Evolutionary conservation across 2,797 vertebrate genomes (phyloP), one percentile per base, ranked within the genome.

Genomic region (Nannoperca obscura): DNA sequence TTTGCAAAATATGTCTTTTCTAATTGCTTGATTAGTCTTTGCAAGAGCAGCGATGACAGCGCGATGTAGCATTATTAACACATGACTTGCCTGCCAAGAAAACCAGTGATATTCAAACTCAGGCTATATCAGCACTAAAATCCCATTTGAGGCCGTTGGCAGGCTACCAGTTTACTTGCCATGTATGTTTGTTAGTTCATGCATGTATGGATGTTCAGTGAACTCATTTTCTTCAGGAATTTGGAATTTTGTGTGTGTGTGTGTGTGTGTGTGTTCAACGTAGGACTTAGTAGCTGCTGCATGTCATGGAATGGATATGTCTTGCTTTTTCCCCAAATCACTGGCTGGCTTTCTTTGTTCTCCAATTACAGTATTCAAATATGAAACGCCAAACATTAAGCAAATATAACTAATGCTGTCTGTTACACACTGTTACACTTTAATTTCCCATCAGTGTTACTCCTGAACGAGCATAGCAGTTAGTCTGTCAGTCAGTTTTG

Each of bases 11-110:
- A 80, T 80, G 55, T 66, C 84, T 85, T 87, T 27, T 27, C 24
- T 92, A 92, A 91, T 92, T 90, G 88, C 89, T 89, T 90, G 87
- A 92, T 93, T 87, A 92, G 89, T 86, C 85, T 80, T 79, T 86
- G 83, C 92, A 90, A 91, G 90, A 76, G 78, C 91, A 86, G 83
- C 24, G 80, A 88, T 90, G 84, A 70, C 82, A 62, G 87, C 87
- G 42, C 76, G 86, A 85, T 73, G 88, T 52, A 19, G 80, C 81
- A 36, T 94, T 88, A 92, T 87, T 88, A 92, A 92, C 91, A 90
- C 89, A 86, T 52, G 89, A 88, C 79, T 84, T 44, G 67, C 19
- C 88, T 86, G 85, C 90, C 88, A 89, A 83, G 79, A 91, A 85
- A 86, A 89, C 85, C 86, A 83, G 80, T 14, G 76, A 87, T 86